Evolutionary conservation across 2,113 vertebrate species (phyloP).

Genomic region (Arizona elegans): DNA sequence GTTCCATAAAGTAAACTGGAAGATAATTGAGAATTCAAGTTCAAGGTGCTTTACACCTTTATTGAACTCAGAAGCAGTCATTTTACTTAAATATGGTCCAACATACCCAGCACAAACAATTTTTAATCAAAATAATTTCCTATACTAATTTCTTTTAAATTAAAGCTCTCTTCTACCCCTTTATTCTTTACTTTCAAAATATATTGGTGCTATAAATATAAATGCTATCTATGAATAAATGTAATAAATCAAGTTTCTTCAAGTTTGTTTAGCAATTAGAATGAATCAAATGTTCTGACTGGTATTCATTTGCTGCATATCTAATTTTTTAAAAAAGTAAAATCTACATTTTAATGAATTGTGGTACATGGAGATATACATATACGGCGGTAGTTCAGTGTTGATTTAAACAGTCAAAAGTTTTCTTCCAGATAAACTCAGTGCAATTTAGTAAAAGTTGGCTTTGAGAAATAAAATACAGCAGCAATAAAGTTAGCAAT

Average conservation of each 20-base stretch:
- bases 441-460: slow-evolving; percentile 85
- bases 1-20: slow-evolving; percentile 76
- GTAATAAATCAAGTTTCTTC: slow-evolving; percentile 68
- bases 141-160: slow-evolving; percentile 75
- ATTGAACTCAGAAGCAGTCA: slow-evolving; percentile 69
- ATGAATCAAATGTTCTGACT: slow-evolving; percentile 51
- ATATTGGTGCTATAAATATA: slow-evolving; percentile 76
- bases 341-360: slow-evolving; percentile 45
- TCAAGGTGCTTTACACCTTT: slow-evolving; percentile 70
- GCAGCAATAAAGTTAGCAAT: slow-evolving; percentile 83
- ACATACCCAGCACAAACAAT: slow-evolving; percentile 81
- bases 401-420: slow-evolving; percentile 65
- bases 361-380: slow-evolving; percentile 50
- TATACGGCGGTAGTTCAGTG: slow-evolving; percentile 60
- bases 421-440: slow-evolving; percentile 78
- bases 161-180: slow-evolving; percentile 75
- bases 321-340: slow-evolving; percentile 22
- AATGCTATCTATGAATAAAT: slow-evolving; percentile 73
- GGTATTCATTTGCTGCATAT: slow-evolving; percentile 54
- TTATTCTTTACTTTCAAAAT: slow-evolving; percentile 65
- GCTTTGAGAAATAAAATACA: slow-evolving; percentile 75
- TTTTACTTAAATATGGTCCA: slow-evolving; percentile 77
- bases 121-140: slow-evolving; percentile 81
- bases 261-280: slow-evolving; percentile 70
- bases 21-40: slow-evolving; percentile 71